Conservation (phyloP, 37 sponge, comb jelly and placozoan species). For the Geodia barretti region DNA sequence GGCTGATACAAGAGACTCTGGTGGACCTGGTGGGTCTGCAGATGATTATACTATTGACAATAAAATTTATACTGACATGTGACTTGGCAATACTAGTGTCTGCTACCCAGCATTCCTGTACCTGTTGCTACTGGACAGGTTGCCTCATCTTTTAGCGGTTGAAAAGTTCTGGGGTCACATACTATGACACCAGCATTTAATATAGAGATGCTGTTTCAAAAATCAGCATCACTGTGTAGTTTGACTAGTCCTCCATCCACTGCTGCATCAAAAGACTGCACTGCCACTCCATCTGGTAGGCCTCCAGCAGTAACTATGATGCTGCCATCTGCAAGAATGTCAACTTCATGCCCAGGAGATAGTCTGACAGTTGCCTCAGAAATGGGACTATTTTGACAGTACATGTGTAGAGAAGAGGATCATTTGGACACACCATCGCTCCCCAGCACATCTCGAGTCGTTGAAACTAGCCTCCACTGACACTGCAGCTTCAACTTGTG, state of each 20-base stretch:
- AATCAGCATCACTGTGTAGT: neutral
- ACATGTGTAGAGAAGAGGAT: neutral
- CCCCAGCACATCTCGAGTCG: neutral
- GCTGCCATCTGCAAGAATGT: neutral
- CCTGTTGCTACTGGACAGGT: too few species aligned
- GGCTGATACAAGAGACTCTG: neutral
- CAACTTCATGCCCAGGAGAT: neutral
- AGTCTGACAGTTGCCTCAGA: neutral
- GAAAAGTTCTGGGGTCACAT: too few species aligned
- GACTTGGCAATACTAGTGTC: too few species aligned
- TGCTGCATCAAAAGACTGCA: neutral
- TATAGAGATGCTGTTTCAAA: neutral
- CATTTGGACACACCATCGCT: neutral
- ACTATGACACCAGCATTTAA: neutral
- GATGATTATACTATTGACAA: too few species aligned
- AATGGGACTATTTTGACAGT: neutral
- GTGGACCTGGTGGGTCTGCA: neutral
- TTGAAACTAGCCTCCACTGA: neutral
- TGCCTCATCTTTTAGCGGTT: too few species aligned
- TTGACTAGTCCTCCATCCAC: neutral
- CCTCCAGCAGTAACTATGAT: neutral
- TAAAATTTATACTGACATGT: too few species aligned
- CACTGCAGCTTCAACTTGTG: too few species aligned
- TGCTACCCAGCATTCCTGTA: too few species aligned
- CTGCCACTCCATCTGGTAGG: neutral